A percentile compares a stretch with the other conserved stretches of the same genome.
These are phyloP conservation scores for Anser brachyrhynchus DNA, from an alignment of 2,113 vertebrate species.

Conservation along the genomic window DNA sequence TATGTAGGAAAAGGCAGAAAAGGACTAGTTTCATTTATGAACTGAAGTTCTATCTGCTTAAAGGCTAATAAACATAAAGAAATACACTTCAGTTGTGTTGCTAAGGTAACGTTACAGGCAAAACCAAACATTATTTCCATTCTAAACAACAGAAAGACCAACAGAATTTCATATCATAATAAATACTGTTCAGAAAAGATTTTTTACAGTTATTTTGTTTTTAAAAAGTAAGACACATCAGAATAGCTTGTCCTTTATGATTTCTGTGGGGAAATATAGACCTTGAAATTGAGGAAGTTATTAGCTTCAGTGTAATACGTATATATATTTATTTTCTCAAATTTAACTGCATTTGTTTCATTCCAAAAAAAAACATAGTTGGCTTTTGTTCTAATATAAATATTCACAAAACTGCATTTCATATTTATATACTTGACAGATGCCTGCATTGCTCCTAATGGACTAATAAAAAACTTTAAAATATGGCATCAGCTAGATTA, in stretches of 20 bases:
- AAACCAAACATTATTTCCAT: constrained; percentile 55
- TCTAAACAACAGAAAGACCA: constrained; percentile 48
- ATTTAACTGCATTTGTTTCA: not conserved
- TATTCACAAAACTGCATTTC: not conserved
- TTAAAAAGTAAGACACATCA: too few species aligned
- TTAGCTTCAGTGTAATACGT: not conserved
- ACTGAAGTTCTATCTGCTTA: too few species aligned
- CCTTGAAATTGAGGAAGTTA: not conserved
- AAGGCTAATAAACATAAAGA: not conserved
- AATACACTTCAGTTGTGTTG: not conserved
- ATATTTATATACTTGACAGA: not conserved
- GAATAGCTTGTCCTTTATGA: too few species aligned
- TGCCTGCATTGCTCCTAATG: not conserved
- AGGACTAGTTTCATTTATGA: too few species aligned
- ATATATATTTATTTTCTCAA: not conserved
- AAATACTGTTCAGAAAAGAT: constrained; percentile 49
- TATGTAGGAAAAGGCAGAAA: too few species aligned
- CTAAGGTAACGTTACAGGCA: not conserved
- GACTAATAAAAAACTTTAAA: not conserved
- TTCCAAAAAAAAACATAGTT: not conserved
- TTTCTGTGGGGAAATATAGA: not conserved
- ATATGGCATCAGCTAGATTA: not conserved
- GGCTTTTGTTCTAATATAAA: not conserved
- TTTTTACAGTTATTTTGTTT: too few species aligned
- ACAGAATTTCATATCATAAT: constrained; percentile 52